Conservation (phyloP, 2,113 vertebrate genomes). For the Seriola dumerili region DNA sequence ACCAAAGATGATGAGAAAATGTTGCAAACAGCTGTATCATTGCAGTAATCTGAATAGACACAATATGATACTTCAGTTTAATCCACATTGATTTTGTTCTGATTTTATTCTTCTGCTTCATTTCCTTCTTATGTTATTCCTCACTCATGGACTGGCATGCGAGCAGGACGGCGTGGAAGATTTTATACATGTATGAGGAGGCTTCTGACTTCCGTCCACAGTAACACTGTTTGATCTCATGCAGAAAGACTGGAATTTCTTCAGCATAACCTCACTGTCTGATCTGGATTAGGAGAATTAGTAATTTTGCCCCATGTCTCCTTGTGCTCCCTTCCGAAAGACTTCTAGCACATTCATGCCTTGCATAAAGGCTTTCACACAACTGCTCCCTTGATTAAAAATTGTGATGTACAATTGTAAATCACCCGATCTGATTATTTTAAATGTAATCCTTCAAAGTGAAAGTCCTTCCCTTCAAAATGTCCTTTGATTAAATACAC, state of each 20-base stretch:
- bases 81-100: neutral
- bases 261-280: neutral
- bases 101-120: neutral
- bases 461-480: neutral
- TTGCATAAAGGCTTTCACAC: neutral
- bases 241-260: neutral
- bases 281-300: constrained; percentile 5
- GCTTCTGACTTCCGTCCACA: neutral
- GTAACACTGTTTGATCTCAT: neutral
- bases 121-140: neutral
- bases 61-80: neutral
- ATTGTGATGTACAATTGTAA: neutral
- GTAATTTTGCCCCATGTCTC: neutral
- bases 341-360: neutral
- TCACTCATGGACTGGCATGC: constrained; percentile 1
- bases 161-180: neutral
- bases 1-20: neutral
- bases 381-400: neutral
- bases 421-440: neutral
- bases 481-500: too few relatives aligned
- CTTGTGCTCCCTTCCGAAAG: neutral
- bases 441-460: neutral
- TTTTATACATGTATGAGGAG: neutral
- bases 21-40: neutral
- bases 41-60: neutral